Evolutionary conservation across 1,140 invertebrate species (phyloP).

Genomic region (Arctopsyche grandis): DNA sequence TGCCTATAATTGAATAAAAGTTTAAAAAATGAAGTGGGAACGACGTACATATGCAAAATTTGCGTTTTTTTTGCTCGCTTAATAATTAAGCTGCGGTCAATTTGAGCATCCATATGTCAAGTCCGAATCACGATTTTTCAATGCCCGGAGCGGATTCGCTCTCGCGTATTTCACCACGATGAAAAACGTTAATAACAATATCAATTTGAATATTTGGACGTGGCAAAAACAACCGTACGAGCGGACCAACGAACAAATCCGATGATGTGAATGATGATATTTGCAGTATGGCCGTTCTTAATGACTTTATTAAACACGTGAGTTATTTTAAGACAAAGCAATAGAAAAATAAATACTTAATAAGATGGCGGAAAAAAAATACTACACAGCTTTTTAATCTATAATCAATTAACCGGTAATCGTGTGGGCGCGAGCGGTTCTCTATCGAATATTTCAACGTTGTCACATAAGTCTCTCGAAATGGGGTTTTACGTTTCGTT

Average conservation of each 20-base stretch:
- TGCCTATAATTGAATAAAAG: no score
- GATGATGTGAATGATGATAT: background rate
- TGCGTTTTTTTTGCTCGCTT: no score
- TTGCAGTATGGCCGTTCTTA: slow-evolving; percentile 11
- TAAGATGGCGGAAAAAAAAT: background rate
- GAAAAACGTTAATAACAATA: slow-evolving; percentile 3
- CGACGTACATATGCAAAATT: no score
- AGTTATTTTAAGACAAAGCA: background rate
- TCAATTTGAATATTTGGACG: slow-evolving; percentile 25
- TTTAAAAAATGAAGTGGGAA: no score
- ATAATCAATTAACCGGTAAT: slow-evolving; percentile 27
- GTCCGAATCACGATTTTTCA: slow-evolving; percentile 7
- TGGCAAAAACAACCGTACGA: slow-evolving; percentile 10
- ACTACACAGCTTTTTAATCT: slow-evolving; percentile 1
- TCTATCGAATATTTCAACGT: slow-evolving; percentile 25
- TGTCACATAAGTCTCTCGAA: slow-evolving; percentile 24
- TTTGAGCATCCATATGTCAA: slow-evolving; percentile 2
- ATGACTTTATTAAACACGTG: slow-evolving; percentile 21
- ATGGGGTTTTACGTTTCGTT: slow-evolving; percentile 6
- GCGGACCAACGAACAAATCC: background rate
- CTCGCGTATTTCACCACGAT: background rate
- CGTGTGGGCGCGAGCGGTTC: slow-evolving; percentile 7
- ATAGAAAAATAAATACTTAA: background rate
- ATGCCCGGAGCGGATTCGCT: background rate
- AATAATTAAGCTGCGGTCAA: no score